Conservation (phyloP, 2,888 invertebrate genomes). For the Tipula lateralis region DNA sequence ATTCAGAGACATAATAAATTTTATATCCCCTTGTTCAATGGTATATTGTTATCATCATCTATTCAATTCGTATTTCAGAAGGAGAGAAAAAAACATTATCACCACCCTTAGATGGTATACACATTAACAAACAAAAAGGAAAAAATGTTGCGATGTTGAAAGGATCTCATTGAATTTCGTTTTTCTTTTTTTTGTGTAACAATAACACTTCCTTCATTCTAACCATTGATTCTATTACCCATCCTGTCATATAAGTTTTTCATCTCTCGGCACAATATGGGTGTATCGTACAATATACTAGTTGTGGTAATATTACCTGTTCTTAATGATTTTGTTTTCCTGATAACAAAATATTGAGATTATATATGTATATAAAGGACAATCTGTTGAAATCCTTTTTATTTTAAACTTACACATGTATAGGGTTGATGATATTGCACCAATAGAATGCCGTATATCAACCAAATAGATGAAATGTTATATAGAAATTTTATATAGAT, state of each 20-base stretch:
- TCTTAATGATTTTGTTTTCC: neutral
- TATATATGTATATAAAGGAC: neutral
- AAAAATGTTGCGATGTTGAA: neutral
- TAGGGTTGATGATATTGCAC: neutral
- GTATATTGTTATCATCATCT: constrained; percentile 9
- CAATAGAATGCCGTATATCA: neutral
- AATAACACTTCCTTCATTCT: constrained; percentile 24
- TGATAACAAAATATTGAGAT: neutral
- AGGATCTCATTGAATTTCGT: neutral
- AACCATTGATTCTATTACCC: constrained; percentile 24
- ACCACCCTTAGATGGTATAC: constrained; percentile 12
- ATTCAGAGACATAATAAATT: neutral
- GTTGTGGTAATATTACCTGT: constrained; percentile 19
- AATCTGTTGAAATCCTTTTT: neutral
- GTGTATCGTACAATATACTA: neutral
- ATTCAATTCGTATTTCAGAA: constrained; percentile 13
- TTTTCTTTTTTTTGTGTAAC: neutral
- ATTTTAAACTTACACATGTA: too few relatives aligned
- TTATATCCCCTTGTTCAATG: neutral
- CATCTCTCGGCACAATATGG: neutral
- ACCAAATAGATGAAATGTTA: too few relatives aligned
- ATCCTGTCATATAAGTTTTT: neutral
- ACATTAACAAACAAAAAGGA: neutral
- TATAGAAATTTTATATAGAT: neutral
- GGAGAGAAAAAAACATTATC: neutral